phyloP scores from a whole-genome alignment of 2,888 invertebrate species.

The Hypsopygia costalis region DNA sequence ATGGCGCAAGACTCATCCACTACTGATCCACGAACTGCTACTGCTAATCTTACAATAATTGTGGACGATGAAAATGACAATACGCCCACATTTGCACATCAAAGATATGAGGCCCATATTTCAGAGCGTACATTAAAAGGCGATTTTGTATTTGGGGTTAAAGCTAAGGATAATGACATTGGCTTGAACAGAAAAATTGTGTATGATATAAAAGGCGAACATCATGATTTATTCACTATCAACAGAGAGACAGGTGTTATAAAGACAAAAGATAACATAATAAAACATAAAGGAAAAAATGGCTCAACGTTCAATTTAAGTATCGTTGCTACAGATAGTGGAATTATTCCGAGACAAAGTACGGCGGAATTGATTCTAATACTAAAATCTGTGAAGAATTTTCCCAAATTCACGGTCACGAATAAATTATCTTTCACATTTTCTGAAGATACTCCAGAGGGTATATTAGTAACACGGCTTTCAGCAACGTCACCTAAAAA shows the following conservation, averaged over 20 bases:
- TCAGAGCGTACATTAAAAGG: constrained; percentile 89
- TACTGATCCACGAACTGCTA: constrained; percentile 90
- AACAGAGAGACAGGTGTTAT: constrained; percentile 92
- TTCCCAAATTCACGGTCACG: constrained; percentile 88
- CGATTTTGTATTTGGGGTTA: constrained; percentile 94
- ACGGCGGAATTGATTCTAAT: constrained; percentile 88
- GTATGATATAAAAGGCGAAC: constrained; percentile 89
- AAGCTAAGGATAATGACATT: constrained; percentile 91
- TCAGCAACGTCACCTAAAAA: constrained; percentile 90
- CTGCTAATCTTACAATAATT: constrained; percentile 89
- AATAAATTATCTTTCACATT: constrained; percentile 87
- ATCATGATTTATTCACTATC: constrained; percentile 88
- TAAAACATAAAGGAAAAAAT: constrained; percentile 69
- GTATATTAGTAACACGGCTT: constrained; percentile 87
- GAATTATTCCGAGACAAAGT: constrained; percentile 84
- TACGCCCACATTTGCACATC: constrained; percentile 87
- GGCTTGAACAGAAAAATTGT: constrained; percentile 90
- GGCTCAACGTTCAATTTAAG: constrained; percentile 84
- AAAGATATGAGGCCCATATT: constrained; percentile 89
- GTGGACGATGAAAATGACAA: constrained; percentile 94
- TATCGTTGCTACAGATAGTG: constrained; percentile 91
- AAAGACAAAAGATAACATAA: constrained; percentile 86
- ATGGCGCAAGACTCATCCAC: constrained; percentile 94
- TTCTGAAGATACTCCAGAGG: constrained; percentile 89
- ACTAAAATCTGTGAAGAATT: constrained; percentile 87